Evolutionary conservation across 1,140 invertebrate genomes (phyloP), one percentile per base, ranked within the genome.

Genomic region (Chelonus insularis): DNA sequence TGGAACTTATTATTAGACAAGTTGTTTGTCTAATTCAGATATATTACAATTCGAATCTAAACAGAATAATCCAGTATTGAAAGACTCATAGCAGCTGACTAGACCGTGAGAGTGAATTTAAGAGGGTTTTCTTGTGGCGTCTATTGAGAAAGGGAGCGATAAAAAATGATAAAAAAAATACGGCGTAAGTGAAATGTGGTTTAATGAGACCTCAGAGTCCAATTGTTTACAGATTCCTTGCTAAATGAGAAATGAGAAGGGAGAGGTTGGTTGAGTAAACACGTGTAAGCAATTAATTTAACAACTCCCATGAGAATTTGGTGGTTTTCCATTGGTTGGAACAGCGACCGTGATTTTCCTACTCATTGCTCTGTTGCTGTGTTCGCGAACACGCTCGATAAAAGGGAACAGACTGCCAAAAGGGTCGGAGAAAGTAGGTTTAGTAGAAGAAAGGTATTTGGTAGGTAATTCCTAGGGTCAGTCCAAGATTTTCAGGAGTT

Each of bases 251-350:
- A 43, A 43, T 16, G 41, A 43, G 41, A 43, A 43, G 41, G 12
- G 41, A 16, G 12, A 43, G 16, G 41, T 16, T 43, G 41, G 41
- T 16, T 43, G 41, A 43, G 41, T 43, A 43, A 43, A 43, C 41
- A 43, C 41, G 41, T 43, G 41, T 43, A 43, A 43, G 16, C 41
- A 43, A 43, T 43, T 43, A 43, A 43, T 43, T 43, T 43, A 43
- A 43, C 41, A 43, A 43, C 41, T 43, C 41, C 41, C 41, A 16
- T 43, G 41, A 14, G 41, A 16, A 43, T 43, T 43, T 18, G 41
- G 41, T 43, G 41, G 41, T 43, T 43, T 43, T 43, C 41, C 18
- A 43, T 43, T 43, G 41, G 41, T 43, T 43, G 41, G 16, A 43
- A 14, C 41, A 43, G 41, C 41, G 41, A 43, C 41, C 41, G 41